Conservation (phyloP, 2,113 vertebrate genomes). For the Sphyrna mokarran region DNA sequence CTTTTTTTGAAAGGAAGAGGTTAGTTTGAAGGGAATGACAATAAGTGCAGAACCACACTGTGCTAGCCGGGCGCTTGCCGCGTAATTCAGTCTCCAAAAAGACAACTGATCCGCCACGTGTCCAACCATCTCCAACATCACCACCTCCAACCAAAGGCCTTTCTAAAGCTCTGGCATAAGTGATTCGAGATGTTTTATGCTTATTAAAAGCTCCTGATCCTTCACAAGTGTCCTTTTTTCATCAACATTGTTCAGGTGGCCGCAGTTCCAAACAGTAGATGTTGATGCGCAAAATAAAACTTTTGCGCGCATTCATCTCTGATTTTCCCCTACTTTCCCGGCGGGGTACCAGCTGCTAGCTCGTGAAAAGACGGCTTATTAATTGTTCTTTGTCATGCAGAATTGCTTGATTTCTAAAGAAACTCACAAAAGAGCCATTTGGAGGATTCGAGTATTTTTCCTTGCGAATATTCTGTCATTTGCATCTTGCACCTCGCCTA, state of each 20-base stretch:
- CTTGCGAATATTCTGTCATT: slow-evolving; percentile 47
- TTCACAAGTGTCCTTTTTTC: slow-evolving; percentile 42
- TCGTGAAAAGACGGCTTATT: slow-evolving; percentile 81
- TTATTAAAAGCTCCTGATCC: slow-evolving; percentile 40
- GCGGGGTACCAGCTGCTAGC: slow-evolving; percentile 87
- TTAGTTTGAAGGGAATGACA: slow-evolving; percentile 43
- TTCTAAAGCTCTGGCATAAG: slow-evolving; percentile 32
- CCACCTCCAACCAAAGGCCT: slow-evolving; percentile 30
- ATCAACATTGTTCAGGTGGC: slow-evolving; percentile 47
- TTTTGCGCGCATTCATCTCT: slow-evolving; percentile 65
- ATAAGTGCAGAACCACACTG: slow-evolving; percentile 43
- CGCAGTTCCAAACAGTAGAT: slow-evolving; percentile 49
- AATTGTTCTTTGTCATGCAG: slow-evolving; percentile 98
- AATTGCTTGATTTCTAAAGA: slow-evolving; percentile 75
- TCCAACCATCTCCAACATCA: slow-evolving; percentile 42
- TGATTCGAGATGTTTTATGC: slow-evolving; percentile 34
- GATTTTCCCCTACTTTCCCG: slow-evolving; percentile 72
- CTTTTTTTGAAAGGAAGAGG: slow-evolving; percentile 9
- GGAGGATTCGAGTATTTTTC: slow-evolving; percentile 54
- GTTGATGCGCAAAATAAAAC: slow-evolving; percentile 50
- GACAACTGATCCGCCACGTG: slow-evolving; percentile 43
- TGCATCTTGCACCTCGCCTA: slow-evolving; percentile 52
- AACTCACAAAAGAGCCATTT: slow-evolving; percentile 64
- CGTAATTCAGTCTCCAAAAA: slow-evolving; percentile 41
- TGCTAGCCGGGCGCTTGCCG: slow-evolving; percentile 39